These are phyloP conservation scores for Drosophila peninsularis DNA, from an alignment of 2,888 invertebrate genomes.

Conservation along the genomic window DNA sequence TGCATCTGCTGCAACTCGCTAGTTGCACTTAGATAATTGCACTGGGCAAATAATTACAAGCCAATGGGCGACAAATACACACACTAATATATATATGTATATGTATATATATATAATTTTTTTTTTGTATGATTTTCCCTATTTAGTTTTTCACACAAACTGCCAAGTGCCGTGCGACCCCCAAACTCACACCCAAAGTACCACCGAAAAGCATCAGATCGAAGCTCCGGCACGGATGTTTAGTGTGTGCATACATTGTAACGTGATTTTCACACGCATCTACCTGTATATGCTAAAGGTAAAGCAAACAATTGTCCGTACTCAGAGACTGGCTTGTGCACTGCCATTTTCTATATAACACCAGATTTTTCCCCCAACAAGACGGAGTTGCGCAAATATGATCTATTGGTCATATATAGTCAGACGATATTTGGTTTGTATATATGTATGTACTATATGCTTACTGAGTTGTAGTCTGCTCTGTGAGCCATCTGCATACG, in stretches of 20 bases:
- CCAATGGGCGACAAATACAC: conserved; percentile 40
- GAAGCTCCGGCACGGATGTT: conserved; percentile 58
- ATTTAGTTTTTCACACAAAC: conserved; percentile 41
- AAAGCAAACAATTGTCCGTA: conserved; percentile 51
- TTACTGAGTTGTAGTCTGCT: background rate
- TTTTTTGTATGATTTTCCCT: conserved; percentile 14
- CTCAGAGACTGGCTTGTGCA: conserved; percentile 4
- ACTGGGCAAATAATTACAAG: conserved; percentile 55
- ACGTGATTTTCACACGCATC: conserved; percentile 67
- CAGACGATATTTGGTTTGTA: background rate
- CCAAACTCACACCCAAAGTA: conserved; percentile 26
- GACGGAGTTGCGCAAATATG: conserved; percentile 1
- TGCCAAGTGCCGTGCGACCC: conserved; percentile 35
- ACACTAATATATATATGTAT: background rate
- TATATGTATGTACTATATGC: background rate
- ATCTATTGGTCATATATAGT: conserved; percentile 1
- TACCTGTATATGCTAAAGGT: conserved; percentile 28
- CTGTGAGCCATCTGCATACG: background rate
- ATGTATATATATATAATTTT: background rate
- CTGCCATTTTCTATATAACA: conserved; percentile 15
- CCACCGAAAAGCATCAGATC: conserved; percentile 32
- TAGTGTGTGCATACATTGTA: conserved; percentile 46
- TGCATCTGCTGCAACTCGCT: conserved; percentile 34
- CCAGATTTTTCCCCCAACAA: background rate
- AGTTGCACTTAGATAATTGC: conserved; percentile 57